A percentile compares a stretch with the other conserved stretches of the same genome.
Conservation (phyloP, 2,888 invertebrate species). For the Pristionchus maxplancki region DNA sequence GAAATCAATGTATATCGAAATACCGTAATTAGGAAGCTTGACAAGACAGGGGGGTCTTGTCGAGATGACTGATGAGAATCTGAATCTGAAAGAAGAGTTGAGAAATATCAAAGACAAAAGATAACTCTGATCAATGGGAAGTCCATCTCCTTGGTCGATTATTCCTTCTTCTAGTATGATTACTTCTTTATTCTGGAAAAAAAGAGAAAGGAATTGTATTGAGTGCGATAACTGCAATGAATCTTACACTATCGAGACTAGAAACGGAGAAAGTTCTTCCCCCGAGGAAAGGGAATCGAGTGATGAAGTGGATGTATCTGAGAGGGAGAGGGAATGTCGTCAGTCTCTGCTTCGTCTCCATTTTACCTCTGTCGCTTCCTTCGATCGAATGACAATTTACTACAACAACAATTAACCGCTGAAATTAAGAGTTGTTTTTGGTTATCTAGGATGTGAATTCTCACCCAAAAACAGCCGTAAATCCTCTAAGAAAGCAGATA, state of each 20-base stretch:
- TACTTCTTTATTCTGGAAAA: background rate
- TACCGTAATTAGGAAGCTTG: slow-evolving; percentile 58
- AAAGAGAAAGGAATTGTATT: no score
- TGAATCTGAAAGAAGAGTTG: background rate
- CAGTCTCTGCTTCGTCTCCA: no score
- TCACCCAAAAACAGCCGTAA: slow-evolving; percentile 58
- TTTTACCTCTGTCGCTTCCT: background rate
- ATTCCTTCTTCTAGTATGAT: background rate
- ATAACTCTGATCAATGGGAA: background rate
- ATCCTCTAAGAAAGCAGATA: slow-evolving; percentile 56
- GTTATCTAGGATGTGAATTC: background rate
- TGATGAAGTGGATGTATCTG: background rate
- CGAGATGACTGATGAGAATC: background rate
- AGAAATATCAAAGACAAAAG: background rate
- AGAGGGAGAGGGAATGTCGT: background rate
- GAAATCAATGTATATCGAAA: background rate
- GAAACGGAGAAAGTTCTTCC: slow-evolving; percentile 1
- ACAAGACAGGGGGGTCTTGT: slow-evolving; percentile 70
- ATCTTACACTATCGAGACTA: background rate
- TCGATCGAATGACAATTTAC: background rate
- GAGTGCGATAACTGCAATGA: background rate
- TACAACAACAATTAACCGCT: background rate
- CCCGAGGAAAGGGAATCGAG: background rate
- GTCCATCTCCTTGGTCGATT: slow-evolving; percentile 15
- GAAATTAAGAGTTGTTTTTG: background rate